Base-by-base conservation (phyloP, 2,888 invertebrate genomes). In the Sinotaia quadrata region DNA sequence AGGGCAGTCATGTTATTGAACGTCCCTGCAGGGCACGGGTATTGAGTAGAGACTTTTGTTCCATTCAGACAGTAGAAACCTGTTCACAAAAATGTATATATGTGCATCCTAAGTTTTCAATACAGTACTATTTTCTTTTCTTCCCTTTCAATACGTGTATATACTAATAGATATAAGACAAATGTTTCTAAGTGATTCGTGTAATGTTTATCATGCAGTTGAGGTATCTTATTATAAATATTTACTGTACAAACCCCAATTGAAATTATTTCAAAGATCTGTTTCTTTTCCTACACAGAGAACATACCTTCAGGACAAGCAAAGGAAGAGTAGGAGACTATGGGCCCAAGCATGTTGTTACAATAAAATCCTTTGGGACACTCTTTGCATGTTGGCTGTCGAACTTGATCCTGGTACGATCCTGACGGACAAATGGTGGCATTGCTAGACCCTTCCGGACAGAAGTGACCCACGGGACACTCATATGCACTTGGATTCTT, bases 301-400 rank as follows among this genome's bases (percentile, higher is more conserved):
- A n/a, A n/a, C 69, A 68, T 58, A 84, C 85, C 86, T 75, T 78
- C 72, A 12, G 86, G 85, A 68, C 87, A 87, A n/a, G 75, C 73
- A 57, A 78, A 84, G 10, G 67, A 41, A 1, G 85, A 84, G 61
- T 81, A 82, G 73, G 84, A 84, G 52, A 81, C 80, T 47, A 87
- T 81, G 0, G 84, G 76, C 24, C 80, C 84, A 18, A 78, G 57
- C 56, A 79, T 72, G 62, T 82, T 82, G 71, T 87, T 84, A 75
- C 87, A 87, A 77, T 83, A 87, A 76, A 79, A 87, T 2, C 86
- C 86, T 37, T 77, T 74, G n/a, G 82, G 81, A 71, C 87, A 87
- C 18, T 77, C 73, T 70, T 84, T 85, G 71, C 87, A 87, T 4
- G 67, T 65, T 1, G 73, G 76, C 68, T 86, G 83, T 12, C 80